Evolutionary conservation across 2,888 invertebrate species (phyloP).

Genomic region (Patella depressa): DNA sequence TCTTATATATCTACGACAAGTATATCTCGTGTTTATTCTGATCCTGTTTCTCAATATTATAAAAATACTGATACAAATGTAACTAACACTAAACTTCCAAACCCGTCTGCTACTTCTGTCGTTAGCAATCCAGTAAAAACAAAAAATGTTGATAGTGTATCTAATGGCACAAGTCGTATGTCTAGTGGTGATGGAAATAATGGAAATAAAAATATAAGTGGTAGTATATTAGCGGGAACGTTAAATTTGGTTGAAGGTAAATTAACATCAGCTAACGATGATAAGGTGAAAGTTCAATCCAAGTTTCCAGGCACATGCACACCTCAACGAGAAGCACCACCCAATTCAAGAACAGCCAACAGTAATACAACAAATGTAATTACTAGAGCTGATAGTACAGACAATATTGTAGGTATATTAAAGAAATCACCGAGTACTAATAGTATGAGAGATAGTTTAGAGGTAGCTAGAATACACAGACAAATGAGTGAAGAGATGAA

Average conservation of each 20-base stretch:
- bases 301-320: background rate
- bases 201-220: background rate
- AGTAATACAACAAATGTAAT: constrained; percentile 32
- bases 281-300: background rate
- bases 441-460: constrained; percentile 55
- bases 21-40: background rate
- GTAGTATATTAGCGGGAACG: background rate
- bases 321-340: background rate
- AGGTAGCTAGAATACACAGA: constrained; percentile 47
- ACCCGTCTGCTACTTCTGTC: background rate
- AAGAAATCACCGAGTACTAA: constrained; percentile 48
- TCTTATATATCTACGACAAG: background rate
- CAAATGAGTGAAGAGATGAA: background rate
- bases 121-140: background rate
- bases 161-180: background rate
- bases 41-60: background rate
- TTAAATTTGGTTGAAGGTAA: background rate
- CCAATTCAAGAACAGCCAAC: background rate
- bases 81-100: background rate
- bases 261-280: background rate
- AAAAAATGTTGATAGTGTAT: background rate
- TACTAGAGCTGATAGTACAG: constrained; percentile 37
- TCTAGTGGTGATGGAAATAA: too few species aligned
- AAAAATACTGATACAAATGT: background rate
- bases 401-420: constrained; percentile 34